phyloP scores from a whole-genome alignment of 2,888 invertebrate genomes.

The Stictocephala bisonia region DNA sequence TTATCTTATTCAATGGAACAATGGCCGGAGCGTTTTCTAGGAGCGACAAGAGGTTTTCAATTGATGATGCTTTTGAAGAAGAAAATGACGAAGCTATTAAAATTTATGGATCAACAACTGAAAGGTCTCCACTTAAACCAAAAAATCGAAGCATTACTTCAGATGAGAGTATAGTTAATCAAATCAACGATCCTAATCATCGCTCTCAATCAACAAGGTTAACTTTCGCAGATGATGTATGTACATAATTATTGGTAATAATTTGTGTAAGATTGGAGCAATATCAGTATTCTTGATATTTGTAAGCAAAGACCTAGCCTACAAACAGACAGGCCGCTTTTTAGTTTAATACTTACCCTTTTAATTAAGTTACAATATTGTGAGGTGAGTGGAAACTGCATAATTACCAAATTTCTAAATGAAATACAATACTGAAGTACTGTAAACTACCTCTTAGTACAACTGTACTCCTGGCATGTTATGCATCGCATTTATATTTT shows the following conservation, averaged over 20 bases:
- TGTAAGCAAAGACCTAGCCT: not conserved
- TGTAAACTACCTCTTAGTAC: too few relatives aligned
- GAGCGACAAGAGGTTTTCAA: slow-evolving; percentile 77
- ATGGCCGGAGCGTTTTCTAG: slow-evolving; percentile 28
- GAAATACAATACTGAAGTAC: too few relatives aligned
- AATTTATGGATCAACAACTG: slow-evolving; percentile 82
- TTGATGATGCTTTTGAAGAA: slow-evolving; percentile 87
- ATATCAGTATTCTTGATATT: not conserved
- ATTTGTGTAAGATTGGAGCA: not conserved
- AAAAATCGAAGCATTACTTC: slow-evolving; percentile 66
- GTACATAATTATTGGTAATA: too few relatives aligned
- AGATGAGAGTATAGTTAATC: slow-evolving; percentile 68
- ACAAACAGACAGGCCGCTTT: not conserved
- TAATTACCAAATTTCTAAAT: too few relatives aligned
- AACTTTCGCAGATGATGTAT: slow-evolving; percentile 62
- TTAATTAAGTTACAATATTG: too few relatives aligned
- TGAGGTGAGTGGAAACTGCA: too few relatives aligned
- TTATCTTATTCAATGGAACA: too few relatives aligned
- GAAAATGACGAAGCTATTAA: slow-evolving; percentile 86
- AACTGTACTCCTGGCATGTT: too few relatives aligned
- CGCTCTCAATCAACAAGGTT: slow-evolving; percentile 50
- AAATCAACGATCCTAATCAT: slow-evolving; percentile 64
- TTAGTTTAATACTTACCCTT: too few relatives aligned
- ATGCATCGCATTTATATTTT: too few relatives aligned
- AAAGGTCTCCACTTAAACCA: slow-evolving; percentile 75